phyloP scores from a whole-genome alignment of 2,113 vertebrate species.

The Poeciliopsis turrubarensis region DNA sequence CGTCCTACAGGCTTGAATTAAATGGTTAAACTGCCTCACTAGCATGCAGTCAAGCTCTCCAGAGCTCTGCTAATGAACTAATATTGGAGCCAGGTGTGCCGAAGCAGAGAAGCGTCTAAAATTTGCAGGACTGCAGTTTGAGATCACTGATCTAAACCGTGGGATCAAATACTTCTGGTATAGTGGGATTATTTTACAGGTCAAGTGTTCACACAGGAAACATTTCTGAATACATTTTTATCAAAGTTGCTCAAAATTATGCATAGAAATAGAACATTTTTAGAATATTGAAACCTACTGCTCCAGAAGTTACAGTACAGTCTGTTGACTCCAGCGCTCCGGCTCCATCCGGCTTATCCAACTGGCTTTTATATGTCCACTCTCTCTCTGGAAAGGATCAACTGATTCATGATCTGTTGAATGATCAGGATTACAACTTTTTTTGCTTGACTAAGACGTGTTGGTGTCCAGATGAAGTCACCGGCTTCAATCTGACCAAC shows the following conservation, averaged over 20 bases:
- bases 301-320: too few species aligned
- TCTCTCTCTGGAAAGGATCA: not conserved
- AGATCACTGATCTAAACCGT: not conserved
- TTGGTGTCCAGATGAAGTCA: too few species aligned
- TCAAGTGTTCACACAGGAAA: not conserved
- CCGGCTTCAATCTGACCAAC: too few species aligned
- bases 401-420: not conserved
- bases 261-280: not conserved
- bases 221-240: not conserved
- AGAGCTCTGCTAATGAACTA: too few species aligned
- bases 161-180: not conserved
- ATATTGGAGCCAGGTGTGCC: too few species aligned
- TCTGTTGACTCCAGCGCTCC: not conserved
- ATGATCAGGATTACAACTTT: too few species aligned
- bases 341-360: not conserved
- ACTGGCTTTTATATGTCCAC: not conserved
- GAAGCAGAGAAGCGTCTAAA: too few species aligned
- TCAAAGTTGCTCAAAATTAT: not conserved
- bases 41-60: too few species aligned
- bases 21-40: too few species aligned
- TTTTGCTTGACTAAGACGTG: too few species aligned
- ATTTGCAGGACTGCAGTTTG: too few species aligned
- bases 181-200: not conserved
- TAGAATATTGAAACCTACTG: not conserved
- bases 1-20: too few species aligned